A percentile compares a stretch with the other conserved stretches of the same genome.
phyloP scores from a whole-genome alignment of 2,888 invertebrate genomes.

The Lydus trimaculatus region DNA sequence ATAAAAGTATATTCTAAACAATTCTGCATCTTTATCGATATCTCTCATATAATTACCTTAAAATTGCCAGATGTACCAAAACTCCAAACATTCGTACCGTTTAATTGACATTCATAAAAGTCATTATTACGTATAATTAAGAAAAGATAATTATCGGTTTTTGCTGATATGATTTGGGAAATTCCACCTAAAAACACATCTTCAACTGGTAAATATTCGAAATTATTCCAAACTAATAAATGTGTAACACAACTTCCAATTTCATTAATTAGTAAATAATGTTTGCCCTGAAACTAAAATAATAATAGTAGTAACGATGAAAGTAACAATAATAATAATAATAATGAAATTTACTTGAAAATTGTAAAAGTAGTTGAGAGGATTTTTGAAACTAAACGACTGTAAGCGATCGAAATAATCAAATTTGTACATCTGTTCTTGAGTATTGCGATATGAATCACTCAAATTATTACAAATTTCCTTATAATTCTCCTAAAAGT shows the following conservation, averaged over 20 bases:
- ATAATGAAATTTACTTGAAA: slow-evolving; percentile 47
- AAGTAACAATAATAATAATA: slow-evolving; percentile 22
- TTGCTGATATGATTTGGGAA: slow-evolving; percentile 58
- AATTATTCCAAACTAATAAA: slow-evolving; percentile 58
- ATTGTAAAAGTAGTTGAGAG: slow-evolving; percentile 50
- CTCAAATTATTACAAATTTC: slow-evolving; percentile 54
- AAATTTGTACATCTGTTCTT: slow-evolving; percentile 60
- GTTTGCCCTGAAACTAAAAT: slow-evolving; percentile 43
- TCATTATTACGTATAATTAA: slow-evolving; percentile 44
- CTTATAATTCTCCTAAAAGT: slow-evolving; percentile 51
- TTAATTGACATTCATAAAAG: slow-evolving; percentile 45
- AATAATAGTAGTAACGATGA: slow-evolving; percentile 20
- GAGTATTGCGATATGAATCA: slow-evolving; percentile 45
- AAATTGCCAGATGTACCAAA: slow-evolving; percentile 48
- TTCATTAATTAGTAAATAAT: slow-evolving; percentile 59
- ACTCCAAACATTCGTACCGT: slow-evolving; percentile 59
- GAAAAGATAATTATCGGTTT: slow-evolving; percentile 51
- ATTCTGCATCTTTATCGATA: slow-evolving; percentile 13
- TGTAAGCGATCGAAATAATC: slow-evolving; percentile 62
- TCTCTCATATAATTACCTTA: slow-evolving; percentile 45
- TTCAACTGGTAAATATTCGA: slow-evolving; percentile 46
- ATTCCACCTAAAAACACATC: slow-evolving; percentile 61
- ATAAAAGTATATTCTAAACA: no score
- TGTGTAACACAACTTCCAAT: slow-evolving; percentile 58
- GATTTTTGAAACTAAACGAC: slow-evolving; percentile 46